phyloP scores from a whole-genome alignment of 1,140 invertebrate species.

The Pseudoatta argentina region DNA sequence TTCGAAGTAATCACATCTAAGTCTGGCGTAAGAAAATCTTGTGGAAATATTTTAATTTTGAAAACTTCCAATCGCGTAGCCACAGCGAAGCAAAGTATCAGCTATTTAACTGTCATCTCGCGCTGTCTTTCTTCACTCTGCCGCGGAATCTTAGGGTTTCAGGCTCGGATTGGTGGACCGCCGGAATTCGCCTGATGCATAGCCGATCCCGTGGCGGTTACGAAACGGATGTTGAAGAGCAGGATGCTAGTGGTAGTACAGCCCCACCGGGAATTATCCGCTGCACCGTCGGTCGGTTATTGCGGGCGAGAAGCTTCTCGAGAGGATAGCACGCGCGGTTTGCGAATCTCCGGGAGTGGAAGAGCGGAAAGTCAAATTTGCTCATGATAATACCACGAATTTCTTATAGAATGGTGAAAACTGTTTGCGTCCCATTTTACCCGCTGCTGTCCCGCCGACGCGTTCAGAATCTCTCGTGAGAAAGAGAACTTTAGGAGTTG shows the following conservation, averaged over 20 bases:
- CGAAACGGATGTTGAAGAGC: slow-evolving; percentile 64
- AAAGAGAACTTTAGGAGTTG: slow-evolving; percentile 33
- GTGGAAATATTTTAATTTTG: background rate
- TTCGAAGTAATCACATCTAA: background rate
- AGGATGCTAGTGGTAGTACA: slow-evolving; percentile 53
- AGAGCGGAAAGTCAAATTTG: slow-evolving; percentile 80
- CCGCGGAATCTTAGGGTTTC: slow-evolving; percentile 22
- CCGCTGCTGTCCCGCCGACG: slow-evolving; percentile 14
- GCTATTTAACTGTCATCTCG: slow-evolving; percentile 7
- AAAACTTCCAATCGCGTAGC: background rate
- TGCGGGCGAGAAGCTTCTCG: slow-evolving; percentile 32
- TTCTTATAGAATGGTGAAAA: slow-evolving; percentile 71
- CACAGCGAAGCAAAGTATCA: background rate
- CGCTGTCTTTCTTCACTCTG: slow-evolving; percentile 23
- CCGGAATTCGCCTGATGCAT: slow-evolving; percentile 78
- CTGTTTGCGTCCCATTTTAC: slow-evolving; percentile 68
- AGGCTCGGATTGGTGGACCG: slow-evolving; percentile 19
- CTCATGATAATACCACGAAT: slow-evolving; percentile 79
- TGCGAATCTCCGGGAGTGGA: slow-evolving; percentile 32
- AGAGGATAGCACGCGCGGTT: background rate
- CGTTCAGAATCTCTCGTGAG: slow-evolving; percentile 66
- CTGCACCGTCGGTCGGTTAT: slow-evolving; percentile 46
- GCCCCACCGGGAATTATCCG: slow-evolving; percentile 39
- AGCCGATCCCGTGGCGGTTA: slow-evolving; percentile 75
- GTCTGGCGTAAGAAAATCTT: too few relatives aligned